Evolutionary conservation across 1,140 invertebrate genomes (phyloP).

Genomic region (Pseudoatta argentina): DNA sequence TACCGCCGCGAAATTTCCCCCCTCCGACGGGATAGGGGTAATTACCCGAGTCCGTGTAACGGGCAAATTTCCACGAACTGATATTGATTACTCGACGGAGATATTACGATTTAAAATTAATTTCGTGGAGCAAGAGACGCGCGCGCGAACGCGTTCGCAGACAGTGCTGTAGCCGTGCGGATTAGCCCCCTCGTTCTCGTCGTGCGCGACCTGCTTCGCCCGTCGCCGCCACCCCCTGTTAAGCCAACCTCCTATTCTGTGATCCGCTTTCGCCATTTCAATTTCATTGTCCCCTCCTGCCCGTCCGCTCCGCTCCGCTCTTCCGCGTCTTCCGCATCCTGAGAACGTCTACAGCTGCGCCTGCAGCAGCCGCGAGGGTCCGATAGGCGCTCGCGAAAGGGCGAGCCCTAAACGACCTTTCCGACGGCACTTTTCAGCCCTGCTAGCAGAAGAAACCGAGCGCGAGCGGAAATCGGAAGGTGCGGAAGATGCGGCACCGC

Average conservation of each 20-base stretch:
- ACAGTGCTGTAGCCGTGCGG: conserved; percentile 71
- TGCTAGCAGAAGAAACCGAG: conserved; percentile 12
- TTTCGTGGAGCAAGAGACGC: conserved; percentile 49
- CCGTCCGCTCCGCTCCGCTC: conserved; percentile 43
- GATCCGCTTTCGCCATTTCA: conserved; percentile 85
- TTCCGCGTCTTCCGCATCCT: conserved; percentile 74
- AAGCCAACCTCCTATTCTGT: conserved; percentile 82
- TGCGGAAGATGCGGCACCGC: not conserved
- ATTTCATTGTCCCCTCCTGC: conserved; percentile 81
- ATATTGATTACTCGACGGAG: conserved; percentile 58
- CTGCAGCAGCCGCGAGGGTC: conserved; percentile 51
- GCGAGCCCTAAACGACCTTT: conserved; percentile 18
- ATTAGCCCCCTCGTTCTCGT: conserved; percentile 77
- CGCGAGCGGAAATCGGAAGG: not conserved
- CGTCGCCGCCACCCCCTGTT: conserved; percentile 69
- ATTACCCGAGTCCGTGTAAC: conserved; percentile 41
- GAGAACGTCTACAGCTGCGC: conserved; percentile 81
- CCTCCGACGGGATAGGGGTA: conserved; percentile 26
- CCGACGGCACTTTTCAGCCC: conserved; percentile 68
- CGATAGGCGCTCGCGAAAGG: conserved; percentile 40
- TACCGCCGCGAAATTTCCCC: conserved; percentile 30
- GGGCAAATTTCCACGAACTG: conserved; percentile 58
- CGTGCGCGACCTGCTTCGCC: conserved; percentile 73
- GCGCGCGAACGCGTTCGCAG: conserved; percentile 60
- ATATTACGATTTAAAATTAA: conserved; percentile 73